Base-by-base conservation (phyloP, 2,888 invertebrate species). In the Phytoseiulus persimilis region DNA sequence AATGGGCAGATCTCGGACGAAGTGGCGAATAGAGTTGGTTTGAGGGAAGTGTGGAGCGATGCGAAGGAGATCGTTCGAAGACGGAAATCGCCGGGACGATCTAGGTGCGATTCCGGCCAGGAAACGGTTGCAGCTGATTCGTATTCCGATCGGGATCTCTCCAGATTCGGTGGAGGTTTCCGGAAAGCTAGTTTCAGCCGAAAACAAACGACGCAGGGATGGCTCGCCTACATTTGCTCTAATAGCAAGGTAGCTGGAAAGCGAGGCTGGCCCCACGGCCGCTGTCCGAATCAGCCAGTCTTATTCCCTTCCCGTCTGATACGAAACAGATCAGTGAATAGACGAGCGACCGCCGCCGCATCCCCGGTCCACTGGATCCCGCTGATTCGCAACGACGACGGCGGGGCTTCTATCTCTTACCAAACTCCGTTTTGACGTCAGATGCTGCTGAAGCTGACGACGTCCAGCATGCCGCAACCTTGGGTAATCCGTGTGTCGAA, bases 381-480 rank as follows among this genome's bases (percentile, higher is more conserved):
- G 65, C 65, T 65, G 65, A 23, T 65, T 65, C 18, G 65, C 65
- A 65, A 23, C 65, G 5, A 11, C 65, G 65, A 3, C 18, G 65
- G 18, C 65, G 28, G 65, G 11, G 65, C 65, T 65, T 28, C 65
- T 3, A 65, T 65, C 65, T 65, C 65, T 65, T 65, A 65, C 65
- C 65, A 65, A 65, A 65, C 65, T 65, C 28, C 65, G 39, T 39
- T 39, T 9, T 39, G 65, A 65, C 65, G 65, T 65, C 65, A 18
- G 65, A 65, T 65, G 65, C 65, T 14, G 65, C 65, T 65, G 65
- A 2, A 65, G 18, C 5, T 65, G 65, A 65, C 65, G 65, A 65
- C 65, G 65, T 65, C 65, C 65, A 65, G 65, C 65, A 65, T 65
- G 65, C 65, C 65, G 65, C 65, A 65, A 65, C 65, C 65, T 65